Evolutionary conservation across 2,113 vertebrate species (phyloP), one percentile per base, ranked within the genome.

Genomic region (Hepsetus odoe): DNA sequence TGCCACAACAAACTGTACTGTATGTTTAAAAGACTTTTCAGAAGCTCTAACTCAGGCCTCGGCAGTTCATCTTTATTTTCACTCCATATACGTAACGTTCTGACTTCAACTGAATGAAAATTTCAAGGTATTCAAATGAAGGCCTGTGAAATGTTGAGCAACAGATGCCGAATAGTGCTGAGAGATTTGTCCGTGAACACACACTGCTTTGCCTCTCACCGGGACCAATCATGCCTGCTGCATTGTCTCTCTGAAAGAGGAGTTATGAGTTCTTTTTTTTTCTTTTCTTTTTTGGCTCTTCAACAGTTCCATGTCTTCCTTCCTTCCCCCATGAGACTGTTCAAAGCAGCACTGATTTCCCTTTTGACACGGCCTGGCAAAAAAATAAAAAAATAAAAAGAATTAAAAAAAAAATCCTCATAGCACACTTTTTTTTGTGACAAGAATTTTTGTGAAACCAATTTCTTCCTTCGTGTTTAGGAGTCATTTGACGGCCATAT

Each of bases 181-280:
- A 77, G 67, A 84, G 69, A 82, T 82, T 62, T 71, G 56, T 84
- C 85, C 81, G 77, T 79, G 68, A 79, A 69, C 24, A 35, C 4
- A n/a, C 55, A 22, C 58, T 55, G 74, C 55, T 69, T 53, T 55
- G 33, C 53, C 20, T 76, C 68, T 69, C 72, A 82, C 26, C 65
- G 56, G 38, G 58, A 72, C 68, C 73, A 46, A 62, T 76, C 66
- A 35, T 16, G 42, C 56, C 68, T 72, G 33, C 55, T 69, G 59
- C 77, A 64, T 49, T 67, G 74, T 67, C 74, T 72, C 42, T 76
- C 24, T 73, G 33, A 73, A 67, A 73, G 77, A 69, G n/a, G 49
- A 65, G 8, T 76, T 65, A 55, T 53, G 33, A 64, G 56, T 59
- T 77, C 58, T 65, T 65, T 71, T 72, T 62, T 46, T 16, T 24